Percentiles rank a stretch among this genome's conserved stretches.
phyloP scores from a whole-genome alignment of 2,113 vertebrate species.

The Clupea harengus region DNA sequence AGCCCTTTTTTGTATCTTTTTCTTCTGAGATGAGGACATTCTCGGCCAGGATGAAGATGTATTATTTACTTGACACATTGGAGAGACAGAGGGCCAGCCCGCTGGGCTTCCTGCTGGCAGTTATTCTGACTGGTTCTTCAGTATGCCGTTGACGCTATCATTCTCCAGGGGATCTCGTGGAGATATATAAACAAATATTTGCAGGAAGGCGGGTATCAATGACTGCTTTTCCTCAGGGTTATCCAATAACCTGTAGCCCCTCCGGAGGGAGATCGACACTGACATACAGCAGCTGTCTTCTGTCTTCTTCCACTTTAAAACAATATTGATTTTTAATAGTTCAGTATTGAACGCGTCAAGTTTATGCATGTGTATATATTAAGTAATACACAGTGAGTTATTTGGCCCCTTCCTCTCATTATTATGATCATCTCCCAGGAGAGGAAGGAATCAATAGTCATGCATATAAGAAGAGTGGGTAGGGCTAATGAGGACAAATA shows the following conservation, averaged over 20 bases:
- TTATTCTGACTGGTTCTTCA: neutral
- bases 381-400: neutral
- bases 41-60: neutral
- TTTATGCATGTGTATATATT: neutral
- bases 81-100: neutral
- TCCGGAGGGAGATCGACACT: neutral
- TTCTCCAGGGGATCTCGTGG: neutral
- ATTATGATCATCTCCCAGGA: neutral
- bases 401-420: neutral
- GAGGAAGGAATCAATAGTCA: neutral
- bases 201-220: neutral
- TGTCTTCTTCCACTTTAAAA: neutral
- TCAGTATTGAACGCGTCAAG: neutral
- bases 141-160: neutral
- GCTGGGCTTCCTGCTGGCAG: constrained; percentile 1
- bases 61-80: constrained; percentile 10
- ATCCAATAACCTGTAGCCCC: neutral
- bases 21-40: neutral
- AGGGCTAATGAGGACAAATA: neutral
- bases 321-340: neutral
- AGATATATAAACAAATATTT: constrained; percentile 9
- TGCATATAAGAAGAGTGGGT: neutral
- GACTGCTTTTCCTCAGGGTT: neutral
- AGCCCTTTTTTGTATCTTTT: neutral
- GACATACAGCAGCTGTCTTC: neutral